phyloP scores from a whole-genome alignment of 2,888 invertebrate species.

The Rotaria socialis region DNA sequence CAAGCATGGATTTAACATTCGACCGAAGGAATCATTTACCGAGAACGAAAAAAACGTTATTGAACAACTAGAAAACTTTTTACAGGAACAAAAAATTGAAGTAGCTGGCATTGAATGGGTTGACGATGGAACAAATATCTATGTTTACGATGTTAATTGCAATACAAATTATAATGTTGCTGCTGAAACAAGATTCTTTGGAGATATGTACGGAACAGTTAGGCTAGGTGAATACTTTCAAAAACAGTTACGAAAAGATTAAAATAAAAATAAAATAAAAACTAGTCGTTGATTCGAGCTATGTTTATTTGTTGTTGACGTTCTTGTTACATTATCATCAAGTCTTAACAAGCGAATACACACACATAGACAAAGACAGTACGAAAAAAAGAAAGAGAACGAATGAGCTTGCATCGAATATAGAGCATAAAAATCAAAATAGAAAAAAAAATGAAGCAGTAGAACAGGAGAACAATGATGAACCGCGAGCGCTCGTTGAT shows the following conservation, averaged over 20 bases:
- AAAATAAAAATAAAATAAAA: background rate
- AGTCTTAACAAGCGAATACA: slow-evolving; percentile 6
- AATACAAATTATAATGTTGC: slow-evolving; percentile 35
- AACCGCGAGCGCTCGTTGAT: background rate
- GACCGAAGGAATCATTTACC: background rate
- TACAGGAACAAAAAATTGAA: slow-evolving; percentile 9
- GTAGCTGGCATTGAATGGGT: slow-evolving; percentile 14
- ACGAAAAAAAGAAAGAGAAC: background rate
- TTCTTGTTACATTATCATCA: slow-evolving; percentile 12
- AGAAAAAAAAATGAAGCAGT: background rate
- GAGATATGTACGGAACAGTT: background rate
- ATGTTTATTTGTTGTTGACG: slow-evolving; percentile 10
- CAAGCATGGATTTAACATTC: background rate
- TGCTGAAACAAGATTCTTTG: slow-evolving; percentile 18
- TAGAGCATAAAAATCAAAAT: slow-evolving; percentile 13
- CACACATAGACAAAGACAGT: background rate
- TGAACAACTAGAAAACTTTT: background rate
- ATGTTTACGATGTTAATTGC: slow-evolving; percentile 28
- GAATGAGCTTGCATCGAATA: slow-evolving; percentile 26
- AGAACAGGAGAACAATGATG: background rate
- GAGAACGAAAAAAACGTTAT: background rate
- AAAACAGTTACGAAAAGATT: slow-evolving; percentile 7
- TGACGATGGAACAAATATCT: background rate
- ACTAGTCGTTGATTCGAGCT: background rate
- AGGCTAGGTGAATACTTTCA: slow-evolving; percentile 21